Percentiles rank a stretch among this genome's conserved stretches.
These are phyloP conservation scores for Clusia tigrina DNA, from an alignment of 2,888 invertebrate genomes.

Conservation along the genomic window DNA sequence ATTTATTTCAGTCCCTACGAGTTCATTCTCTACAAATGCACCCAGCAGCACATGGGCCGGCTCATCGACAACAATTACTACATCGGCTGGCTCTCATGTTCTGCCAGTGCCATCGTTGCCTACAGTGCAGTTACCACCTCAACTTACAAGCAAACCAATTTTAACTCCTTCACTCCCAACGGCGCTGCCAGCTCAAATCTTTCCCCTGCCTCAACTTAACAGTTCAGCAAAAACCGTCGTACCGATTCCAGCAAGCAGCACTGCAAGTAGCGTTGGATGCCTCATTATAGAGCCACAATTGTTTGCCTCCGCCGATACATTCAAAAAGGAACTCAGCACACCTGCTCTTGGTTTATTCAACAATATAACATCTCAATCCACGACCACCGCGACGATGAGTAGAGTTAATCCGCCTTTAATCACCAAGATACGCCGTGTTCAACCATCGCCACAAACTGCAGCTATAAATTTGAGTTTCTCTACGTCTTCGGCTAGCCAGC, in stretches of 20 bases:
- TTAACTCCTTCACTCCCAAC: conserved; percentile 39
- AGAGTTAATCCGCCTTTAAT: conserved; percentile 41
- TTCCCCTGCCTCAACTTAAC: conserved; percentile 48
- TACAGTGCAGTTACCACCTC: conserved; percentile 42
- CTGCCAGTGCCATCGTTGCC: conserved; percentile 48
- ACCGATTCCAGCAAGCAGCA: conserved; percentile 48
- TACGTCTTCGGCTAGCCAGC: conserved; percentile 24
- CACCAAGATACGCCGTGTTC: conserved; percentile 54
- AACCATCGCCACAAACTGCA: conserved; percentile 56
- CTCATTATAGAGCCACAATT: conserved; percentile 57
- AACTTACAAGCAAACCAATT: conserved; percentile 20
- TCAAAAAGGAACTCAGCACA: conserved; percentile 54
- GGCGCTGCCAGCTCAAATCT: conserved; percentile 46
- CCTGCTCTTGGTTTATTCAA: conserved; percentile 54
- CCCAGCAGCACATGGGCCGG: conserved; percentile 38
- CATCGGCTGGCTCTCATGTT: conserved; percentile 38
- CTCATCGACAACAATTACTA: conserved; percentile 39
- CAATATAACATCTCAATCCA: conserved; percentile 40
- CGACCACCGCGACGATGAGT: conserved; percentile 24
- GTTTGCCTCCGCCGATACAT: conserved; percentile 56
- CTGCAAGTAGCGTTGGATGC: conserved; percentile 52
- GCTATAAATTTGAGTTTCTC: conserved; percentile 58
- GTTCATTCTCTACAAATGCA: conserved; percentile 35
- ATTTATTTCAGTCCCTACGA: conserved; percentile 41
- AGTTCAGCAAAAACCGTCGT: conserved; percentile 42